Conservation (phyloP, 2,113 vertebrate genomes). For the Carlito syrichta region DNA sequence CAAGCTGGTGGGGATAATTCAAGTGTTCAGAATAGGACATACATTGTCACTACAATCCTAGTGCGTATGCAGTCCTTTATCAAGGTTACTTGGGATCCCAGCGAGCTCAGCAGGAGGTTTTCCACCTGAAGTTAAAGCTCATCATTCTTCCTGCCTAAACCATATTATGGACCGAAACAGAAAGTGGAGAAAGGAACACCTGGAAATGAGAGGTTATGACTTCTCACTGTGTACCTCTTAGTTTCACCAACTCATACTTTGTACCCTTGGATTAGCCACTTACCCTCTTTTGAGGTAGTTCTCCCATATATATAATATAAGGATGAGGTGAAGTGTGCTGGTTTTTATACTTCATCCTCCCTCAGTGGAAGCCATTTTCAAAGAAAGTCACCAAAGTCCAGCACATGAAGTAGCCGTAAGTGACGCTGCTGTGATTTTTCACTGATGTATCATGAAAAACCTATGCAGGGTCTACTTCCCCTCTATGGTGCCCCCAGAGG, state of each 20-base stretch:
- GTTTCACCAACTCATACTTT: neutral
- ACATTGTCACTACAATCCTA: conserved; percentile 98
- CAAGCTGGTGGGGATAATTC: conserved; percentile 91
- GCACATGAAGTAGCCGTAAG: neutral
- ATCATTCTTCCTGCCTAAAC: neutral
- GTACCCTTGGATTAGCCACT: neutral
- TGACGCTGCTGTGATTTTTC: neutral
- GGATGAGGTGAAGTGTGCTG: neutral
- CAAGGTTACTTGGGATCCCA: neutral
- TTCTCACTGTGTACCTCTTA: neutral
- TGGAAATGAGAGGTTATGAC: neutral
- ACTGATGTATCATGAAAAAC: neutral
- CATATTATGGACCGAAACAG: neutral
- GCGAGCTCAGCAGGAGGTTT: neutral
- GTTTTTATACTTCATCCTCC: neutral
- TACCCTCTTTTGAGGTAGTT: neutral
- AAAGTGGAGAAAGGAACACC: neutral
- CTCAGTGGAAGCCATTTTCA: neutral
- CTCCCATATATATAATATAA: neutral
- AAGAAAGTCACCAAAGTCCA: neutral
- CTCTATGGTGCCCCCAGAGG: neutral
- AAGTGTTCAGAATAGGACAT: conserved; percentile 95
- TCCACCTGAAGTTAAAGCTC: neutral
- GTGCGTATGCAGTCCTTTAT: conserved; percentile 81
- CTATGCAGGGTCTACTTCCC: neutral